Evolutionary conservation across 1,140 invertebrate genomes (phyloP), one percentile per base, ranked within the genome.

Genomic region (Drosophila guanche): DNA sequence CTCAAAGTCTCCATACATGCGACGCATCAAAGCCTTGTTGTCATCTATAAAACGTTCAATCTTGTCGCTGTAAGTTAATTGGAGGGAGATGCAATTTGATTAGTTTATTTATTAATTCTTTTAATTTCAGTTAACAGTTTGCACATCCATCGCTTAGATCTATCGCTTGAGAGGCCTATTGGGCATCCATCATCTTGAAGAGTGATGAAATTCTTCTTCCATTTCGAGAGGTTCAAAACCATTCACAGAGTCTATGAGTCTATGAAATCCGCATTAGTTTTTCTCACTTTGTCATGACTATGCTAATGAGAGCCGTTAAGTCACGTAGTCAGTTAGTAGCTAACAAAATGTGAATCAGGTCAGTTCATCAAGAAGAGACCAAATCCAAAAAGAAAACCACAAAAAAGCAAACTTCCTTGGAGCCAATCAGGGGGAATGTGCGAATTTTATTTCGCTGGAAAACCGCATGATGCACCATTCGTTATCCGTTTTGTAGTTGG

Each of bases 41-140:
- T 98, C 97, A 78, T 98, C 97, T 81, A 98, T 98, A 91, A 98
- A 98, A 65, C 93, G 93, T 86, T 98, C 96, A 91, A 98, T 98
- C 79, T 95, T 94, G 45, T 97, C 96, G 91, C 97, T 98, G 33
- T 3, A 57, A 72, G 16, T 4, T n/a, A 29, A n/a, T 12, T 27
- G 1, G 8, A 50, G 14, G 12, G 6, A 53, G 41, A 37, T 27
- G 5, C 0, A 2, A 1, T 14, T 3, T 1, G 3, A 27, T 47
- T 16, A n/a, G n/a, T n/a, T n/a, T n/a, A n/a, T n/a, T n/a, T n/a
- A n/a, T n/a, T n/a, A n/a, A n/a, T n/a, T n/a, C n/a, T n/a, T n/a
- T n/a, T n/a, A n/a, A n/a, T n/a, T n/a, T n/a, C n/a, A n/a, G n/a
- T n/a, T n/a, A n/a, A n/a, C n/a, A n/a, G n/a, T n/a, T n/a, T n/a